Conservation (phyloP, 2,888 invertebrate genomes). For the Hirtodrosophila alboralis region DNA sequence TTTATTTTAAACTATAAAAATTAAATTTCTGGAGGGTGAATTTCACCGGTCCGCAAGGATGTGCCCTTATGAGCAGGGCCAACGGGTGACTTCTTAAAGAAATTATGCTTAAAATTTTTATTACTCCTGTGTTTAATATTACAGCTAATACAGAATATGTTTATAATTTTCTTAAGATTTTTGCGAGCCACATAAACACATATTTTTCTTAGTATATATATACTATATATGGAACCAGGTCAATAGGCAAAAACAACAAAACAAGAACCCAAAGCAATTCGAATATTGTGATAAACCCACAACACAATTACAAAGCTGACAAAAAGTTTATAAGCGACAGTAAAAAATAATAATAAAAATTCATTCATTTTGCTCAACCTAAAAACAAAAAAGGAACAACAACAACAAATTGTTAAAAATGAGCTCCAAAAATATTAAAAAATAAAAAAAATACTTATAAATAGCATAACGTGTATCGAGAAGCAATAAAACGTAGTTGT, state of each 20-base stretch:
- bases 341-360: slow-evolving; percentile 71
- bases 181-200: too few relatives aligned
- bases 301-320: slow-evolving; percentile 48
- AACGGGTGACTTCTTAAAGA: too few relatives aligned
- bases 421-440: slow-evolving; percentile 71
- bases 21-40: too few relatives aligned
- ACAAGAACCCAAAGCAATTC: slow-evolving; percentile 63
- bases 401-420: slow-evolving; percentile 30
- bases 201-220: slow-evolving; percentile 15
- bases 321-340: slow-evolving; percentile 10
- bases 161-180: slow-evolving; percentile 5
- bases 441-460: too few relatives aligned
- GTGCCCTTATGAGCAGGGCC: too few relatives aligned
- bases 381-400: slow-evolving; percentile 7
- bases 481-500: slow-evolving; percentile 84
- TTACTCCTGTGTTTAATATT: too few relatives aligned
- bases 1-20: slow-evolving; percentile 1
- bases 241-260: slow-evolving; percentile 33
- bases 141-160: background rate
- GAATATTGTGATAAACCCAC: slow-evolving; percentile 69
- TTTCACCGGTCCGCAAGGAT: too few relatives aligned
- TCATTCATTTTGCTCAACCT: slow-evolving; percentile 80
- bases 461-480: slow-evolving; percentile 83
- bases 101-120: too few relatives aligned
- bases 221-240: slow-evolving; percentile 60